Evolutionary conservation across 2,797 vertebrate genomes (phyloP), one percentile per base, ranked within the genome.

Genomic region (Orestias chungarensis): DNA sequence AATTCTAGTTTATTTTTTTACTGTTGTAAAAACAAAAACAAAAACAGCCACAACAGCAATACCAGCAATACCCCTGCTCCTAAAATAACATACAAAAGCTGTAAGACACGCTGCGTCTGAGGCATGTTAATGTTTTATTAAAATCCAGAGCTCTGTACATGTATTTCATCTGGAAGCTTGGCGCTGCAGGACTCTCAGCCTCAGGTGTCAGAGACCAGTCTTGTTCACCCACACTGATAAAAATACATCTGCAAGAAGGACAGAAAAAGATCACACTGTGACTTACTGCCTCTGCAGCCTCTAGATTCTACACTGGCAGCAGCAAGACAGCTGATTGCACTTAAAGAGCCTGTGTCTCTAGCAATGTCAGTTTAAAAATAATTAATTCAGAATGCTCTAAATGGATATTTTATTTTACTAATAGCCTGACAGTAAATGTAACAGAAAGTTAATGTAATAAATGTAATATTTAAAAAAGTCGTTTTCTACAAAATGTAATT

Each of bases 231-330:
- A 25, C 72, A 72, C 79, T 77, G 83, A 88, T 89, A 87, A 87
- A 89, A 91, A 92, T 90, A 88, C 80, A 74, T 79, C 78, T 40
- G 15, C 74, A 74, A 86, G 82, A 71, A 86, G 71, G 87, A 86
- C 87, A 82, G 78, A 75, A 85, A 87, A 85, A 84, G 71, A 88
- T 84, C 78, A 81, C 75, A 57, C 76, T 70, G 72, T 43, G 79
- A 74, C 75, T 84, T 64, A 68, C 68, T 64, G 74, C 80, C 49
- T 83, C 73, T 82, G 18, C 44, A 35, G 44, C 81, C 86, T 14
- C 72, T 78, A 85, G 86, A 83, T 86, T 87, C 67, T 73, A 38
- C 77, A 85, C 82, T 86, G 74, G 64, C 52, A 85, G 82, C 62
- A 75, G 70, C 61, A 18, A 35, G 52, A 66, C 54, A 75, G 71